phyloP scores from a whole-genome alignment of 92 coral and sea anemone genomes.

The Porites evermanni region DNA sequence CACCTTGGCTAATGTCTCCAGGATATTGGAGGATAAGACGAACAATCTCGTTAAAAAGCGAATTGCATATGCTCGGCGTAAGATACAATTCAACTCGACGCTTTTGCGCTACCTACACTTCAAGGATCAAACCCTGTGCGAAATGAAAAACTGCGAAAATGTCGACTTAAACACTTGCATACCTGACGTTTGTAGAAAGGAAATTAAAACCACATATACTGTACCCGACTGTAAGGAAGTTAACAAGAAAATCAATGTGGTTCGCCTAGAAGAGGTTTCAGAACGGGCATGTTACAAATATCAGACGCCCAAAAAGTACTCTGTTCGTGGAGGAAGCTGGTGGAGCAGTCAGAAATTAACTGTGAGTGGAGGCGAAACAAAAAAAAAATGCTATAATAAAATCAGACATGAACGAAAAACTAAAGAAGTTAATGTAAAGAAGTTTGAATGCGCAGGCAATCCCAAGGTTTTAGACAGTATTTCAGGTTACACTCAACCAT shows the following conservation, averaged over 20 bases:
- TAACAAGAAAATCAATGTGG: background rate
- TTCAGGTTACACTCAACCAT: constrained; percentile 27
- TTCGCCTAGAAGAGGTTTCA: background rate
- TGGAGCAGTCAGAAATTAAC: background rate
- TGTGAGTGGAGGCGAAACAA: too few species aligned
- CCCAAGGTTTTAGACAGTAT: background rate
- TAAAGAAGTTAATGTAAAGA: background rate
- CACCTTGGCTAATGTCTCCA: background rate
- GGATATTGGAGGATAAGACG: background rate
- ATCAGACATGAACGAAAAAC: background rate
- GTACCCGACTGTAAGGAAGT: constrained; percentile 28
- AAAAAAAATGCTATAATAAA: background rate
- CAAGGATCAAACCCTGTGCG: constrained; percentile 10
- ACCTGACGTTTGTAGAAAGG: constrained; percentile 38
- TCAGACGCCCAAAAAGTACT: too few species aligned
- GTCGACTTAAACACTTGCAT: constrained; percentile 23
- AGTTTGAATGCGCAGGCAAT: constrained; percentile 15
- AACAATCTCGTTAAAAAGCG: background rate
- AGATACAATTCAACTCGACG: background rate
- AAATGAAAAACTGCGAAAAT: constrained; percentile 32
- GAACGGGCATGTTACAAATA: background rate
- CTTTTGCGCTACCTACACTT: background rate
- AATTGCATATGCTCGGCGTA: background rate
- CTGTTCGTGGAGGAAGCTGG: background rate
- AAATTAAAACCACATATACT: background rate